Evolutionary conservation across 2,888 invertebrate species (phyloP).

Genomic region (Volucella inflata): DNA sequence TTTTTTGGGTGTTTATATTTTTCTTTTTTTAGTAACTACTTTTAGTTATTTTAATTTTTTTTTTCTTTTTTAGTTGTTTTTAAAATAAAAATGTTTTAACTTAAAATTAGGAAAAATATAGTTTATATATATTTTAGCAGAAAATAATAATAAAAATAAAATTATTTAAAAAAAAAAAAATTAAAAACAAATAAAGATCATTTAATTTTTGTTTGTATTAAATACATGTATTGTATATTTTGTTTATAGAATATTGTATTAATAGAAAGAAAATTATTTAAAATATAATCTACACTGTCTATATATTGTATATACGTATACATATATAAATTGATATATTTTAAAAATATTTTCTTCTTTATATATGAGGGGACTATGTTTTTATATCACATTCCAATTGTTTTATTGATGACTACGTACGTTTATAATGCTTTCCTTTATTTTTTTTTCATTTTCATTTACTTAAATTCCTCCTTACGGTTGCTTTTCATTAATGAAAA

Average conservation of each 20-base stretch:
- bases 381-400: conserved; percentile 84
- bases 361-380: conserved; percentile 83
- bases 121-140: conserved; percentile 27
- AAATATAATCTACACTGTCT: conserved; percentile 40
- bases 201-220: conserved; percentile 31
- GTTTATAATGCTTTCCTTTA: conserved; percentile 68
- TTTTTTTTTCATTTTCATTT: conserved; percentile 42
- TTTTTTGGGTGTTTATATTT: conserved; percentile 12
- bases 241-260: conserved; percentile 51
- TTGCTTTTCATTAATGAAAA: conserved; percentile 4
- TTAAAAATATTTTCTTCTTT: conserved; percentile 46
- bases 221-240: conserved; percentile 59
- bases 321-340: conserved; percentile 63
- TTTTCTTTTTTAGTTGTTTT: conserved; percentile 43
- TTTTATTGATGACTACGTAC: conserved; percentile 79
- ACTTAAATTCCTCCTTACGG: conserved; percentile 8
- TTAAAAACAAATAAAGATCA: conserved; percentile 43
- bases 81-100: conserved; percentile 41
- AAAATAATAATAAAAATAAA: conserved; percentile 46
- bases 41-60: conserved; percentile 14
- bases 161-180: conserved; percentile 48
- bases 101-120: conserved; percentile 50
- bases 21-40: conserved; percentile 63
- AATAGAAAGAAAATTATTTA: conserved; percentile 38
- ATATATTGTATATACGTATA: conserved; percentile 27